Percentiles rank a stretch among this genome's conserved stretches.
These are phyloP conservation scores for Prionailurus viverrinus DNA, from an alignment of 2,113 vertebrate species.

Conservation along the genomic window DNA sequence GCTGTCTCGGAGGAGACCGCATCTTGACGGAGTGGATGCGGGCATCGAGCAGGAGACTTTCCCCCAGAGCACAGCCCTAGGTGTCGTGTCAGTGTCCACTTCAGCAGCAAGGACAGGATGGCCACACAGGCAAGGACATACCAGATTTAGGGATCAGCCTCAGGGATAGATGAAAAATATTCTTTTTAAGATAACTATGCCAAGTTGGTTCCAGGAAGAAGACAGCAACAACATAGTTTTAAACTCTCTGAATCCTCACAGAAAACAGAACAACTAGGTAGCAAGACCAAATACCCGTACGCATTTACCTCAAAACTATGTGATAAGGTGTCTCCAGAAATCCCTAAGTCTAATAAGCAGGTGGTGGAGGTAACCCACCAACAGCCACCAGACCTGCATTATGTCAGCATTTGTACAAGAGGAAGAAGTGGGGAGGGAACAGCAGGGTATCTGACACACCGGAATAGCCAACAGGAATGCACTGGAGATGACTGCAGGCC, in stretches of 20 bases:
- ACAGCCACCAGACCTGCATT: neutral
- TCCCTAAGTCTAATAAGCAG: neutral
- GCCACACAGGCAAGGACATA: neutral
- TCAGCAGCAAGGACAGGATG: neutral
- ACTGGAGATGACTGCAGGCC: neutral
- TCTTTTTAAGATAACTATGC: neutral
- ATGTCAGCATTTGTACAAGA: neutral
- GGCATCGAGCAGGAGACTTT: neutral
- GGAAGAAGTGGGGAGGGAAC: neutral
- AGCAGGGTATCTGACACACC: neutral
- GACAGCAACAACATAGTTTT: neutral
- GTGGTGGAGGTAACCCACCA: neutral
- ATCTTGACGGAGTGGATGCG: fast-evolving
- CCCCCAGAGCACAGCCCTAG: neutral
- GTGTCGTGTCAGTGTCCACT: fast-evolving
- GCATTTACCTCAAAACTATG: neutral
- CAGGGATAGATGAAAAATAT: neutral
- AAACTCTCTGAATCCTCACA: neutral
- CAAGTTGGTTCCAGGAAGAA: neutral
- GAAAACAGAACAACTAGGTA: neutral
- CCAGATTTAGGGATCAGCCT: neutral
- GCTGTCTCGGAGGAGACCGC: neutral
- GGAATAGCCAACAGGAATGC: neutral
- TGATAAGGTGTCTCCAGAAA: neutral
- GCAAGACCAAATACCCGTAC: neutral